Conservation (phyloP, 2,888 invertebrate species). For the Euplagia quadripunctaria region DNA sequence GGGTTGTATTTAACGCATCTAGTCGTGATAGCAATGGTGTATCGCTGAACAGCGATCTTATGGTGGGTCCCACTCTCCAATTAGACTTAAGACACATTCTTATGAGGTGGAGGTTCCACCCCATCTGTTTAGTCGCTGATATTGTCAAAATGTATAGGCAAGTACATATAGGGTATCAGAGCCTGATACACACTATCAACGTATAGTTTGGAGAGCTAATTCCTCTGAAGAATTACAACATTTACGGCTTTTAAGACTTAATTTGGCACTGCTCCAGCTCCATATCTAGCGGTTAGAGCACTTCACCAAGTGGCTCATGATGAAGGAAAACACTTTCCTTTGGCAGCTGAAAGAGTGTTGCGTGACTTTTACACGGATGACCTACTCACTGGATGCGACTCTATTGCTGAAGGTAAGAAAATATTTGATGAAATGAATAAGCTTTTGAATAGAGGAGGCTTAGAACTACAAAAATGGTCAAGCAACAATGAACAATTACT, state of each 20-base stretch:
- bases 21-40: slow-evolving; percentile 28
- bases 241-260: neutral
- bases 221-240: neutral
- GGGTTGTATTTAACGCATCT: slow-evolving; percentile 42
- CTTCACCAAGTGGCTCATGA: neutral
- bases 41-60: too few species aligned
- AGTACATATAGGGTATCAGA: neutral
- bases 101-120: slow-evolving; percentile 8
- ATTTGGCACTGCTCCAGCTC: neutral
- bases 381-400: neutral
- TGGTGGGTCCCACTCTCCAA: too few species aligned
- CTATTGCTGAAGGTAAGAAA: neutral
- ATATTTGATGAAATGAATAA: slow-evolving; percentile 44
- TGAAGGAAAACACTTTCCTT: neutral
- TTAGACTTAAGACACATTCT: neutral
- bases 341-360: neutral
- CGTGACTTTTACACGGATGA: neutral
- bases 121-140: too few species aligned
- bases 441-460: slow-evolving; percentile 43
- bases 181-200: neutral
- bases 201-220: neutral
- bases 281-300: neutral
- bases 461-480: slow-evolving; percentile 46
- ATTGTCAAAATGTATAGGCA: too few species aligned
- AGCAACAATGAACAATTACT: slow-evolving; percentile 8